Evolutionary conservation across 2,797 vertebrate genomes (phyloP), one percentile per base, ranked within the genome.

Genomic region (Danio jaintianensis): DNA sequence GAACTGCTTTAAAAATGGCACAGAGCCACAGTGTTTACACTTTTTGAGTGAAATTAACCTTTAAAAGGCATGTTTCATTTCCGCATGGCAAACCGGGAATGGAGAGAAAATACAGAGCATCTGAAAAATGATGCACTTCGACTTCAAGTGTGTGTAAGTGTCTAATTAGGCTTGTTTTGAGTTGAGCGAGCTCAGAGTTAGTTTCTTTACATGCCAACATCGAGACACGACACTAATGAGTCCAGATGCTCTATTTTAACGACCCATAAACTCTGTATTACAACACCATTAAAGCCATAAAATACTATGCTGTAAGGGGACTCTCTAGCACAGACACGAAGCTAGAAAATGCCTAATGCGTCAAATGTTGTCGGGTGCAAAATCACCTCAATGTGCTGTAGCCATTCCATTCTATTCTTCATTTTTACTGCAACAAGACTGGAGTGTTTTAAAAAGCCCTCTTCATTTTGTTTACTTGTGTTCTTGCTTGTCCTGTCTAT

Each of bases 221-320:
- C 4, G 9, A 43, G 15, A 52, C 20, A 8, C 22, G 36, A 36
- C 16, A 15, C 29, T 56, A 76, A 72, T 68, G 77, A 55, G 72
- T 62, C 76, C 80, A 82, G 67, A 67, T 82, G 83, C 72, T 70
- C 13, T n/a, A 66, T 59, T 75, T 79, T 69, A 70, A 79, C 20
- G 59, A 72, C 72, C 75, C 71, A 71, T 75, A 79, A 82, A 70
- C 53, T 67, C 71, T 82, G 50, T 64, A 82, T 70, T 79, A 71
- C 71, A 72, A 59, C 64, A 66, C 62, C 70, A 82, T 82, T 82
- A 82, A 79, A 56, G 58, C 75, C 48, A 58, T 83, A 61, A 61
- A 66, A 75, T 63, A 48, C 55, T 42, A 42, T 61, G 48, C 63
- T 66, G 52, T 70, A 66, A 75, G 42, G 76, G 48, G 43, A 10